A percentile compares a stretch with the other conserved stretches of the same genome.
Evolutionary conservation across 2,888 invertebrate genomes (phyloP).

Genomic region (Petrophora chlorosata): DNA sequence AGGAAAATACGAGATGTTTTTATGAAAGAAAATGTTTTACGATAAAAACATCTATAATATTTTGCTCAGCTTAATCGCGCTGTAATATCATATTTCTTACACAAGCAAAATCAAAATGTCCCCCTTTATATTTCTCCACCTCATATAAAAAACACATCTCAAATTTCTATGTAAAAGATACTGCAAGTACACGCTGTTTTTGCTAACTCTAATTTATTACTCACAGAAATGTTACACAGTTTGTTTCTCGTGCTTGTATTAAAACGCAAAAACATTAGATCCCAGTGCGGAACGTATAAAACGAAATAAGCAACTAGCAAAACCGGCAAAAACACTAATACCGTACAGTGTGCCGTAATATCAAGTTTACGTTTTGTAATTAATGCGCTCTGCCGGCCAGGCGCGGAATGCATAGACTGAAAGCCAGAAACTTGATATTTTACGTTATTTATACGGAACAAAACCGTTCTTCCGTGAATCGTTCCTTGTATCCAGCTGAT

Average conservation of each 20-base stretch:
- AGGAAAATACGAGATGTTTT: constrained; percentile 19
- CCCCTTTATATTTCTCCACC: too few species aligned
- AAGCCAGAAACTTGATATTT: background rate
- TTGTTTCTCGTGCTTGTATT: background rate
- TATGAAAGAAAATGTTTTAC: constrained; percentile 21
- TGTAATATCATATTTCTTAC: too few species aligned
- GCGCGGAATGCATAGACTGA: constrained; percentile 41
- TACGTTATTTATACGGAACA: too few species aligned
- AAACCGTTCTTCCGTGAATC: too few species aligned
- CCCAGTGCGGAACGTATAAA: constrained; percentile 10
- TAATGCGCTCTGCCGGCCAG: constrained; percentile 57
- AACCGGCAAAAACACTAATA: constrained; percentile 32
- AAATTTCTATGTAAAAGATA: too few species aligned
- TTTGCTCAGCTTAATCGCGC: background rate
- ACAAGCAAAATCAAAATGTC: too few species aligned
- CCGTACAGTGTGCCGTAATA: constrained; percentile 30
- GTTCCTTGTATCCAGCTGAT: too few species aligned
- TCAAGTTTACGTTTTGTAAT: constrained; percentile 54
- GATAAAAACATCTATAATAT: constrained; percentile 8
- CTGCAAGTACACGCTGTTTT: too few species aligned
- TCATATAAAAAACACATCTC: background rate
- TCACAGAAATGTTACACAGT: background rate
- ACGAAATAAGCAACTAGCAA: constrained; percentile 23
- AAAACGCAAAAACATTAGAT: constrained; percentile 9
- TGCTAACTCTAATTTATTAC: background rate